These are phyloP conservation scores for Poeciliopsis prolifica DNA, from an alignment of 2,113 vertebrate genomes.

Conservation along the genomic window DNA sequence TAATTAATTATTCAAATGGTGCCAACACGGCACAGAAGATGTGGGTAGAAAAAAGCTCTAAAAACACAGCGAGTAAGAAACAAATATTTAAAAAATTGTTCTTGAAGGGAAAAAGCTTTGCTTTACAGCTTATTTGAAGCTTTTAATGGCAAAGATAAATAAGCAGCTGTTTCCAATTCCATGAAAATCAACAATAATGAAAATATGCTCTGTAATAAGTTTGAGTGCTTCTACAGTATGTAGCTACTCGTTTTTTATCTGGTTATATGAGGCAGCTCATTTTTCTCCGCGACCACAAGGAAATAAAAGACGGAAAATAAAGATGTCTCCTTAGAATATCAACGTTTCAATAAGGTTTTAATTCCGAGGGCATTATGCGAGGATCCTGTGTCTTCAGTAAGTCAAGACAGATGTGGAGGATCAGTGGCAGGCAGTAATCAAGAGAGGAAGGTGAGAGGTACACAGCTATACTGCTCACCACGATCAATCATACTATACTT, in stretches of 20 bases:
- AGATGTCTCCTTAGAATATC: constrained; percentile 16
- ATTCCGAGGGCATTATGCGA: constrained; percentile 35
- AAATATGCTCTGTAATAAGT: background rate
- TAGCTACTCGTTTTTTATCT: background rate
- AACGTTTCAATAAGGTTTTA: constrained; percentile 41
- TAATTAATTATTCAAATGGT: background rate
- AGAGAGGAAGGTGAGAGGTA: constrained; percentile 66
- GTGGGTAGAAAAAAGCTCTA: background rate
- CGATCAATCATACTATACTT: constrained; percentile 78
- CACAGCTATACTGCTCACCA: constrained; percentile 68
- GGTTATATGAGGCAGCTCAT: background rate
- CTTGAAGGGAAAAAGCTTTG: background rate
- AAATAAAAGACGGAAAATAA: background rate
- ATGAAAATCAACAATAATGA: background rate
- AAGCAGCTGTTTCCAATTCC: background rate
- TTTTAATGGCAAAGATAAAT: background rate
- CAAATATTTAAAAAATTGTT: background rate
- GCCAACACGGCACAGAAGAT: no score
- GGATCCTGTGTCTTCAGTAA: constrained; percentile 61
- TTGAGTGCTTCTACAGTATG: background rate
- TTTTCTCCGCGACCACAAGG: background rate
- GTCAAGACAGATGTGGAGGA: constrained; percentile 76
- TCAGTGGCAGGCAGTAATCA: constrained; percentile 73
- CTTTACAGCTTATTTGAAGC: background rate
- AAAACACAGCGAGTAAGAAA: background rate